These are phyloP conservation scores for Eilema depressum DNA, from an alignment of 2,888 invertebrate genomes.

Conservation along the genomic window DNA sequence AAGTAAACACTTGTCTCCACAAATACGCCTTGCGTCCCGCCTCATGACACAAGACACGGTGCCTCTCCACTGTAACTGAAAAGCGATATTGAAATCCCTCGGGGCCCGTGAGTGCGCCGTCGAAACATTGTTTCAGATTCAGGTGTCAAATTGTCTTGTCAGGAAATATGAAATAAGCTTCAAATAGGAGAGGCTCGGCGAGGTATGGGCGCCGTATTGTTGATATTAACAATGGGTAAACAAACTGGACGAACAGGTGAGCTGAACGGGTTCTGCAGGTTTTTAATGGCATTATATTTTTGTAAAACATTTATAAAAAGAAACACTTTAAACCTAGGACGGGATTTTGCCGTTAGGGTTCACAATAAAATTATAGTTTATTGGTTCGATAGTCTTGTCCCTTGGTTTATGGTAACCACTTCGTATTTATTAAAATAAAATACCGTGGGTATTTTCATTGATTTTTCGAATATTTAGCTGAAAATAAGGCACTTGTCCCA, in stretches of 20 bases:
- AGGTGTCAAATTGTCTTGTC: conserved; percentile 64
- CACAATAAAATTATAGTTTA: no score
- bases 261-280: neutral
- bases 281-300: no score
- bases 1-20: conserved; percentile 17
- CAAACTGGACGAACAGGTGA: neutral
- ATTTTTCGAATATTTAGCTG: no score
- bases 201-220: conserved; percentile 16
- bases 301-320: no score
- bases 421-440: no score
- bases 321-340: no score
- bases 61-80: conserved; percentile 48
- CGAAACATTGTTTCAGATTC: conserved; percentile 53
- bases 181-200: conserved; percentile 22
- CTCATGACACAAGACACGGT: conserved; percentile 18
- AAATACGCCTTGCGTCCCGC: conserved; percentile 11
- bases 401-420: no score
- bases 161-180: conserved; percentile 50
- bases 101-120: conserved; percentile 43
- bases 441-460: no score
- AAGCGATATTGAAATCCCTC: conserved; percentile 55
- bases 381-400: no score
- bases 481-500: no score
- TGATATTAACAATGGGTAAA: conserved; percentile 1
- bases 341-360: neutral